phyloP scores from a whole-genome alignment of 2,888 invertebrate species.

The Cabera pusaria region DNA sequence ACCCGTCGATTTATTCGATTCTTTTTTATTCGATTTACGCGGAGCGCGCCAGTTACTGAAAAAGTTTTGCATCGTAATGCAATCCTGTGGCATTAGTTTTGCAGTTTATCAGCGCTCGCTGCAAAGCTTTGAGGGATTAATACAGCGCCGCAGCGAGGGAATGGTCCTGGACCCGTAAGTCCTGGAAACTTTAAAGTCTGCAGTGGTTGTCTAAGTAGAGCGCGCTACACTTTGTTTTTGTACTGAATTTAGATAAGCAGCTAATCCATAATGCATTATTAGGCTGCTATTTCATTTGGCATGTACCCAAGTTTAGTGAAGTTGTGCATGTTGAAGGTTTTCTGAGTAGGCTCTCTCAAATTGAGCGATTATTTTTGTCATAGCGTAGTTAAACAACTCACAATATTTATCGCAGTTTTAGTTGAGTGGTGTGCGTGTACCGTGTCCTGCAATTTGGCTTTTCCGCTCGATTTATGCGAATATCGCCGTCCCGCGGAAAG shows the following conservation, averaged over 20 bases:
- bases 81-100: constrained; percentile 77
- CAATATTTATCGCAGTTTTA: constrained; percentile 71
- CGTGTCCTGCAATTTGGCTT: constrained; percentile 75
- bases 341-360: constrained; percentile 39
- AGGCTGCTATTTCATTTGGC: constrained; percentile 47
- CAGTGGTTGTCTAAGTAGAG: constrained; percentile 39
- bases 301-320: constrained; percentile 44
- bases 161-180: constrained; percentile 50
- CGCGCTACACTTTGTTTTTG: constrained; percentile 42
- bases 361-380: constrained; percentile 49
- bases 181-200: constrained; percentile 40
- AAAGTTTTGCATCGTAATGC: constrained; percentile 81
- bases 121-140: constrained; percentile 80
- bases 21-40: constrained; percentile 70
- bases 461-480: constrained; percentile 77
- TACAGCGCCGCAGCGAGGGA: constrained; percentile 56
- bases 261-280: constrained; percentile 56
- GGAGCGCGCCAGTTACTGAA: constrained; percentile 67
- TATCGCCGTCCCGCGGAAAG: constrained; percentile 70
- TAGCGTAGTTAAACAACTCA: constrained; percentile 60
- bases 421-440: constrained; percentile 68
- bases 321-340: constrained; percentile 37
- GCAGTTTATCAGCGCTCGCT: constrained; percentile 73
- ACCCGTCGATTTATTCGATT: constrained; percentile 65
- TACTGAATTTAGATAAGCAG: constrained; percentile 48